Conservation (phyloP, 2,113 vertebrate species). For the Tyto alba region DNA sequence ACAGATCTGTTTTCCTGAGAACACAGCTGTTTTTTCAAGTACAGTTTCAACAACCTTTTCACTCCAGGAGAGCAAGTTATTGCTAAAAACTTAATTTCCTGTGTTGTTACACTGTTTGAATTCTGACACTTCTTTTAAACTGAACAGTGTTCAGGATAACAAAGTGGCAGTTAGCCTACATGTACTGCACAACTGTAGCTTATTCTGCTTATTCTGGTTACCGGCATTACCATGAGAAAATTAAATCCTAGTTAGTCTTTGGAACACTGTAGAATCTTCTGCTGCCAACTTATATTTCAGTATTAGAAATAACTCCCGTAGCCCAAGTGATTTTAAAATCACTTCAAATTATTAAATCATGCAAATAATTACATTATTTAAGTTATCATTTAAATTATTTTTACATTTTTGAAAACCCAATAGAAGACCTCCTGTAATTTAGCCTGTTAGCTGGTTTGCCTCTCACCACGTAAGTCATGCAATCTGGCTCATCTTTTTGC, state of each 20-base stretch:
- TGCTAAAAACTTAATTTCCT: background rate
- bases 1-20: background rate
- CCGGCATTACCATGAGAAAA: background rate
- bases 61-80: background rate
- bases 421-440: background rate
- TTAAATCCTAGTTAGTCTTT: background rate
- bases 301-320: background rate
- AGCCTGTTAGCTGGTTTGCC: background rate
- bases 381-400: background rate
- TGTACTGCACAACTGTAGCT: accelerated
- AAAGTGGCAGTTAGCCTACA: background rate
- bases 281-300: background rate
- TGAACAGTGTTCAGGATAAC: background rate
- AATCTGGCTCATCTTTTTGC: constrained; percentile 37
- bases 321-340: background rate
- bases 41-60: background rate
- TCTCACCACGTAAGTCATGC: background rate
- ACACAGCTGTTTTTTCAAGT: background rate
- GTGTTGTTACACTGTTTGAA: background rate
- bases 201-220: background rate
- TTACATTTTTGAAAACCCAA: background rate
- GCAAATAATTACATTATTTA: background rate
- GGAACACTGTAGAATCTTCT: background rate
- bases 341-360: background rate
- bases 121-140: background rate